Conservation (phyloP, 2,888 invertebrate species). For the Ormyrus pomaceus region DNA sequence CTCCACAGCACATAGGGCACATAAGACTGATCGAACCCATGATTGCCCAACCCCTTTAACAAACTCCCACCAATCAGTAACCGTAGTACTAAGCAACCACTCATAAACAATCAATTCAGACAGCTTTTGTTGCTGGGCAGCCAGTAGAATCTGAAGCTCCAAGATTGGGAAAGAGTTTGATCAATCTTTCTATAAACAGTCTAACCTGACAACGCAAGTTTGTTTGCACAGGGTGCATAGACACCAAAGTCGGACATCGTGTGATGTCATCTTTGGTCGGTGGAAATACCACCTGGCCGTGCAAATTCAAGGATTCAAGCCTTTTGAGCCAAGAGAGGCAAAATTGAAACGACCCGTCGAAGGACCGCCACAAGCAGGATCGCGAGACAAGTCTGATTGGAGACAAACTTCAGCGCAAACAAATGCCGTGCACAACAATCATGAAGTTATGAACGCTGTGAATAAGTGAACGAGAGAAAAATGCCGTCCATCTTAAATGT, state of each 20-base stretch:
- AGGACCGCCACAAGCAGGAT: slow-evolving; percentile 33
- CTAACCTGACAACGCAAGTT: slow-evolving; percentile 41
- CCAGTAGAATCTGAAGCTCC: slow-evolving; percentile 11
- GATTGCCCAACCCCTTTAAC: slow-evolving; percentile 21
- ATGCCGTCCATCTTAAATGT: slow-evolving; percentile 24
- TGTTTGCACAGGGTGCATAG: slow-evolving; percentile 4
- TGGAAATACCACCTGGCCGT: background rate
- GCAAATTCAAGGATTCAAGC: too few relatives aligned
- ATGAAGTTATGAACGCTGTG: slow-evolving; percentile 69
- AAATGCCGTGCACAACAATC: slow-evolving; percentile 73
- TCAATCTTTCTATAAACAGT: slow-evolving; percentile 33
- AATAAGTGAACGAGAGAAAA: slow-evolving; percentile 54
- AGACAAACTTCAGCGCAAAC: slow-evolving; percentile 75
- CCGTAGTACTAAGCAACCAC: background rate
- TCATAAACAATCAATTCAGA: background rate
- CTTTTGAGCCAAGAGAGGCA: background rate
- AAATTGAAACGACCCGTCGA: slow-evolving; percentile 51
- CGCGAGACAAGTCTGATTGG: slow-evolving; percentile 60
- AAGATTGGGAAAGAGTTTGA: background rate
- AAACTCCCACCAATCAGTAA: background rate
- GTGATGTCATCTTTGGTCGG: slow-evolving; percentile 26
- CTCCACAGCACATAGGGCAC: slow-evolving; percentile 83
- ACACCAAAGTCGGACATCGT: background rate
- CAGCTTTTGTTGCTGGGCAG: slow-evolving; percentile 10
- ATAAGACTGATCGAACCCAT: slow-evolving; percentile 78